These are phyloP conservation scores for Ecliptopera silaceata DNA, from an alignment of 2,888 invertebrate species.

Conservation along the genomic window DNA sequence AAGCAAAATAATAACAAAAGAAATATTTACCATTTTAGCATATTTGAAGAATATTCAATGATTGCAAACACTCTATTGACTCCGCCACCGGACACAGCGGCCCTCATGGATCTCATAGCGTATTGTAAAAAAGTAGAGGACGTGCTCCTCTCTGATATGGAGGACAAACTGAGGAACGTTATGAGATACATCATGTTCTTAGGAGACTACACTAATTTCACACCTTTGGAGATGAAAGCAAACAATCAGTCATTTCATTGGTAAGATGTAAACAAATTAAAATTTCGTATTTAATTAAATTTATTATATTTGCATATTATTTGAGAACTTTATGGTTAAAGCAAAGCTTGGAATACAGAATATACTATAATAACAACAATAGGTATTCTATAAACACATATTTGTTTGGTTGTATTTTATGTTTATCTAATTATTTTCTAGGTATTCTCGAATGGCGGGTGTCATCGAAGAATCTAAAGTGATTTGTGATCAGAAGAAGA, in stretches of 20 bases:
- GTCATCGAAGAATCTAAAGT: conserved; percentile 92
- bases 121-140: conserved; percentile 90
- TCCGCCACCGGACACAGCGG: conserved; percentile 91
- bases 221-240: conserved; percentile 93
- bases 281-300: too few relatives aligned
- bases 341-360: too few relatives aligned
- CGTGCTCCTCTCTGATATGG: conserved; percentile 87
- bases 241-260: conserved; percentile 95
- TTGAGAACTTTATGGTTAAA: too few relatives aligned
- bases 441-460: conserved; percentile 90
- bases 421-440: conserved; percentile 44
- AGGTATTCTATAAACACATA: too few relatives aligned
- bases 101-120: conserved; percentile 91
- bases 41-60: conserved; percentile 92
- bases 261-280: too few relatives aligned
- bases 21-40: conserved; percentile 71
- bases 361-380: too few relatives aligned
- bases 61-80: conserved; percentile 91
- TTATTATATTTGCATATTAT: too few relatives aligned
- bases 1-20: too few relatives aligned
- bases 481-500: conserved; percentile 90
- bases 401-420: too few relatives aligned
- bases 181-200: conserved; percentile 91
- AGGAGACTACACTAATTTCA: conserved; percentile 90
- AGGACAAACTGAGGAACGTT: conserved; percentile 87